Conservation (phyloP, 2,113 vertebrate genomes). For the Neogobius melanostomus region DNA sequence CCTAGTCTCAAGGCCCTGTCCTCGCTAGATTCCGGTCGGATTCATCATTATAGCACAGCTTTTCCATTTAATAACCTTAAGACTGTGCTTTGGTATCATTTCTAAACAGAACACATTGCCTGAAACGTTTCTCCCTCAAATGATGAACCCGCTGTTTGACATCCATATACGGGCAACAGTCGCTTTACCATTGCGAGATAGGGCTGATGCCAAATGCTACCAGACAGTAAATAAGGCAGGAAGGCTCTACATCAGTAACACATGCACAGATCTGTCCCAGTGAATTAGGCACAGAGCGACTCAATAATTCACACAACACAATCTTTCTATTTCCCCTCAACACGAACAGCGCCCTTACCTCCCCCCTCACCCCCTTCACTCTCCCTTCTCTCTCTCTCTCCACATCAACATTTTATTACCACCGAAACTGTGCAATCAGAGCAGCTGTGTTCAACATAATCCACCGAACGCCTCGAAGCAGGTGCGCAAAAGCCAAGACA, state of each 20-base stretch:
- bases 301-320: constrained; percentile 72
- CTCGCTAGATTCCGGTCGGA: no score
- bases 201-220: background rate
- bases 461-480: constrained; percentile 43
- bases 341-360: constrained; percentile 20
- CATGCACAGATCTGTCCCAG: constrained; percentile 16
- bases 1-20: no score
- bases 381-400: background rate
- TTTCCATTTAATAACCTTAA: no score
- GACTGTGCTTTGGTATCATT: no score
- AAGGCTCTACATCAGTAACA: background rate
- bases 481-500: constrained; percentile 20
- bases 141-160: no score
- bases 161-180: background rate
- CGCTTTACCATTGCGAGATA: background rate
- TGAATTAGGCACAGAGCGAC: constrained; percentile 33
- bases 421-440: constrained; percentile 64
- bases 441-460: constrained; percentile 49
- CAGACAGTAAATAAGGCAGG: background rate
- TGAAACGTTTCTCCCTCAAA: no score
- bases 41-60: no score
- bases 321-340: constrained; percentile 58
- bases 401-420: constrained; percentile 72
- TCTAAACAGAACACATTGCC: no score
- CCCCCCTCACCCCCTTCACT: background rate